A percentile compares a stretch with the other conserved stretches of the same genome.
These are phyloP conservation scores for Drosophila fuyamai DNA, from an alignment of 1,140 invertebrate genomes.

Conservation along the genomic window DNA sequence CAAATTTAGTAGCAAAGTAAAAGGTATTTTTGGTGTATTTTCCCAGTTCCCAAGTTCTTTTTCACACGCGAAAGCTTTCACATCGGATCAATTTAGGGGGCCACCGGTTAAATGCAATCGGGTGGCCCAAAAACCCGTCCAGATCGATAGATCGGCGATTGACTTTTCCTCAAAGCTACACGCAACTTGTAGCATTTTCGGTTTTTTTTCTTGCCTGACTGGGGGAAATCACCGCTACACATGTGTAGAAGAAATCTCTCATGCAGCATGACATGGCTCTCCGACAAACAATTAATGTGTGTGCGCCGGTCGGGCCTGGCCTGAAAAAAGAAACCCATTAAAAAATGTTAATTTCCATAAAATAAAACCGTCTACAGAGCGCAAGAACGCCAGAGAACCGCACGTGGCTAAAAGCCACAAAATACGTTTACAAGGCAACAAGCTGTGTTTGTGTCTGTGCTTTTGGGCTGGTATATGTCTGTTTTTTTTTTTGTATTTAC, in stretches of 20 bases:
- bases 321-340: conserved; percentile 65
- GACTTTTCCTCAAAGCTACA: conserved; percentile 19
- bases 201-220: not conserved
- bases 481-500: too few relatives aligned
- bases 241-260: conserved; percentile 17
- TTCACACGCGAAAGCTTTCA: conserved; percentile 29
- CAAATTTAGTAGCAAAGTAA: too few relatives aligned
- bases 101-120: conserved; percentile 29
- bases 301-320: conserved; percentile 17
- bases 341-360: conserved; percentile 81
- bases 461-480: not conserved
- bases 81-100: conserved; percentile 2
- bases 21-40: not conserved
- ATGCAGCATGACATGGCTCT: conserved; percentile 36
- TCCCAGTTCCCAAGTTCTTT: conserved; percentile 10
- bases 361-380: conserved; percentile 44
- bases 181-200: conserved; percentile 36
- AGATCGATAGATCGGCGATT: conserved; percentile 32
- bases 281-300: conserved; percentile 34
- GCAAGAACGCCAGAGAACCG: conserved; percentile 16
- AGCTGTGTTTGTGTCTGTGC: conserved; percentile 8
- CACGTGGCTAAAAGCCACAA: conserved; percentile 74
- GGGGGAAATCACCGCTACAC: conserved; percentile 19
- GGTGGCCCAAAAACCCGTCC: conserved; percentile 34
- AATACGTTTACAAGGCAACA: conserved; percentile 28